Conservation (phyloP, 2,888 invertebrate species). For the Gerris lacustris region DNA sequence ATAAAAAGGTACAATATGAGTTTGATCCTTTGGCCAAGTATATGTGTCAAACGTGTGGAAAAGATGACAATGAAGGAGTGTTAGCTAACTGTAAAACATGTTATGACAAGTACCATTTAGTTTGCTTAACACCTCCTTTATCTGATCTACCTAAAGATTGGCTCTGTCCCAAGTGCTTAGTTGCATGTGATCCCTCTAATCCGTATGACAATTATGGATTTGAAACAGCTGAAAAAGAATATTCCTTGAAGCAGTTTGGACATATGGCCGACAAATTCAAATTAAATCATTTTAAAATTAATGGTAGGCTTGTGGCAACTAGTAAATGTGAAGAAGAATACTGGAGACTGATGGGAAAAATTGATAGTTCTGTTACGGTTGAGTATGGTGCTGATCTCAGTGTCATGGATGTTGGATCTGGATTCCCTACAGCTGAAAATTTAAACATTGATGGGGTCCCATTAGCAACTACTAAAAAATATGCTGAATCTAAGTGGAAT, state of each 20-base stretch:
- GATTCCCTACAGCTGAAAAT: constrained; percentile 62
- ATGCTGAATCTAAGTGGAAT: constrained; percentile 91
- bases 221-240: constrained; percentile 87
- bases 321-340: constrained; percentile 88
- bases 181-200: constrained; percentile 79
- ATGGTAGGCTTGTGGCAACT: constrained; percentile 80
- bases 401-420: constrained; percentile 94
- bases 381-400: constrained; percentile 98
- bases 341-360: constrained; percentile 91
- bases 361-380: constrained; percentile 92
- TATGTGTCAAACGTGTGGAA: constrained; percentile 82
- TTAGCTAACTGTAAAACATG: constrained; percentile 94
- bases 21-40: constrained; percentile 67
- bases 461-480: constrained; percentile 35
- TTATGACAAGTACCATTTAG: constrained; percentile 94
- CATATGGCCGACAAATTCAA: constrained; percentile 99
- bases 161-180: constrained; percentile 82
- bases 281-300: constrained; percentile 92
- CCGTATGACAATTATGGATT: constrained; percentile 94
- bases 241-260: constrained; percentile 89
- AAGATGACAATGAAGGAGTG: constrained; percentile 86
- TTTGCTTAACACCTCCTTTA: constrained; percentile 87
- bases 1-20: constrained; percentile 26
- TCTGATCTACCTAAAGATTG: constrained; percentile 67
- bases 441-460: constrained; percentile 19